Conservation (phyloP, 2,797 vertebrate species). For the Anableps anableps region DNA sequence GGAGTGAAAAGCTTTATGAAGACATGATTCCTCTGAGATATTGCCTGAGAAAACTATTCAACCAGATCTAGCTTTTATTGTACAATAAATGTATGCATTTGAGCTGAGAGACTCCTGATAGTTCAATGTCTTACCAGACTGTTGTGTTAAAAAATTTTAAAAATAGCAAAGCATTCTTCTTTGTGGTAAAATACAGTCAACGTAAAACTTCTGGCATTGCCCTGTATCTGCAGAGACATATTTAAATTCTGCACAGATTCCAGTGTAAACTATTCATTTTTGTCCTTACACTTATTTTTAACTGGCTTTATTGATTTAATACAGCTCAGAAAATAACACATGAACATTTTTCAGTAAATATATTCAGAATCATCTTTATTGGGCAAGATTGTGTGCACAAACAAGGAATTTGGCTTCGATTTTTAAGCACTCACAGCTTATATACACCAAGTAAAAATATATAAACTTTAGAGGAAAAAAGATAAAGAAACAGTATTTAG, state of each 20-base stretch:
- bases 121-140: slow-evolving; percentile 11
- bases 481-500: no score
- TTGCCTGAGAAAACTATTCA: slow-evolving; percentile 31
- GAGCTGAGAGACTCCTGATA: slow-evolving; percentile 13
- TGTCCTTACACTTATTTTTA: not conserved
- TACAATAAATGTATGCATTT: slow-evolving; percentile 37
- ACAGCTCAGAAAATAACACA: no score
- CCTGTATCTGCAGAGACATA: slow-evolving; percentile 27
- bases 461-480: no score
- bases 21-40: slow-evolving; percentile 32
- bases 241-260: slow-evolving; percentile 34
- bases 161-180: slow-evolving; percentile 5
- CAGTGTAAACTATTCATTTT: slow-evolving; percentile 7
- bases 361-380: not conserved
- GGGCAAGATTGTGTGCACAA: no score
- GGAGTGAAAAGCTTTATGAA: slow-evolving; percentile 27
- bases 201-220: slow-evolving; percentile 8
- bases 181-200: slow-evolving; percentile 16
- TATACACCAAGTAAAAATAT: no score
- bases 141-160: not conserved
- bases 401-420: no score
- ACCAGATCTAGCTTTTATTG: slow-evolving; percentile 17
- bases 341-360: not conserved
- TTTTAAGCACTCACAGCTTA: no score
- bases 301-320: slow-evolving; percentile 14